Conservation (phyloP, 2,888 invertebrate species). For the Melangyna quadrimaculata region DNA sequence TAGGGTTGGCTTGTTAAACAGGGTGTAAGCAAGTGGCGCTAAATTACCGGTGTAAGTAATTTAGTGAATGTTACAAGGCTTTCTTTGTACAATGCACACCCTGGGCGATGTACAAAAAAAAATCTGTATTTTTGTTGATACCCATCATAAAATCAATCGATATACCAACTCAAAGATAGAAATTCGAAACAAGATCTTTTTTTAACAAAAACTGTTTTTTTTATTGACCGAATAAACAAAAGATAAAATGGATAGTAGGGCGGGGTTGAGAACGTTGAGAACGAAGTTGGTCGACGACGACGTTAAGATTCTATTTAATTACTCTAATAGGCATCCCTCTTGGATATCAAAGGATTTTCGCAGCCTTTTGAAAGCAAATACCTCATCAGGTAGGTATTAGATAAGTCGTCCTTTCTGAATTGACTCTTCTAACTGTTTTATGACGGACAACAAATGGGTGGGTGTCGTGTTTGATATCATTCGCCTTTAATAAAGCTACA, state of each 20-base stretch:
- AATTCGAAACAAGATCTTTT: conserved; percentile 22
- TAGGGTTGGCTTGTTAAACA: conserved; percentile 79
- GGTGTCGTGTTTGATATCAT: conserved; percentile 61
- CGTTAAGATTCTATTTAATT: conserved; percentile 61
- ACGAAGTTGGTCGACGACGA: not conserved
- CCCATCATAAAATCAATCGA: conserved; percentile 51
- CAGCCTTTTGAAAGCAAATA: conserved; percentile 73
- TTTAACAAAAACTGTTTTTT: conserved; percentile 15
- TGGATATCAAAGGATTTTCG: conserved; percentile 71
- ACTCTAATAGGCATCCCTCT: conserved; percentile 70
- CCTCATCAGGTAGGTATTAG: conserved; percentile 37
- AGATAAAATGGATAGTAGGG: conserved; percentile 14
- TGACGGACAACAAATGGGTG: conserved; percentile 64
- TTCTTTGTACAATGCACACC: not conserved
- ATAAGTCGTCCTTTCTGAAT: conserved; percentile 41
- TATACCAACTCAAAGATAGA: not conserved
- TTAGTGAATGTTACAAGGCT: conserved; percentile 73
- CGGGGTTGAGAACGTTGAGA: not conserved
- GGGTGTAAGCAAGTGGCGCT: conserved; percentile 81
- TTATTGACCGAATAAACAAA: conserved; percentile 66
- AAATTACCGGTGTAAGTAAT: conserved; percentile 81
- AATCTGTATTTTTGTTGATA: conserved; percentile 11
- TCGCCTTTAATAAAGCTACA: conserved; percentile 68
- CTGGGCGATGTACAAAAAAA: not conserved
- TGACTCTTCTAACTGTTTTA: conserved; percentile 60